Evolutionary conservation across 1,140 invertebrate genomes (phyloP), one percentile per base, ranked within the genome.

Genomic region (Mylabris phalerata): DNA sequence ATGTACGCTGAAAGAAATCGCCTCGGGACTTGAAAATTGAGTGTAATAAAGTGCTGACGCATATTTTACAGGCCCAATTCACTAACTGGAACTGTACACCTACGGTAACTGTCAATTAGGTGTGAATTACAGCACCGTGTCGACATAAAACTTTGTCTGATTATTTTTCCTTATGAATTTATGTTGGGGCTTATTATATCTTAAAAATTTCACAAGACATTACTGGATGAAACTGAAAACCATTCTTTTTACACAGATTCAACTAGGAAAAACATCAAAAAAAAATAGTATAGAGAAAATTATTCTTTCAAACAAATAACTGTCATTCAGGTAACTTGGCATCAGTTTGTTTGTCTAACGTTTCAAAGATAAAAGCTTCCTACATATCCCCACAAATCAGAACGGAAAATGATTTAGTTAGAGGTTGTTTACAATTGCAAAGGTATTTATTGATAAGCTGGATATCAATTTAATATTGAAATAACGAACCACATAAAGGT

Each of bases 81-180:
- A 40, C 39, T 52, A 47, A 55, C 46, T 62, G 61, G 65, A 70
- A 70, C 65, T 61, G 61, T 70, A 70, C 67, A 68, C 68, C 67
- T 69, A 70, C 65, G 66, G 62, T 66, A 68, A 61, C 69, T 71
- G 69, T 71, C 69, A 71, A 71, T 71, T 71, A 71, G 69, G 59
- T 68, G 66, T 71, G 69, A 71, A 67, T 71, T 71, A 71, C 69
- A 61, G 64, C 68, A 44, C 52, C 38, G 59, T 57, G 61, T 59
- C 55, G 46, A 52, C 27, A 65, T 65, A 65, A 65, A 65, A 59
- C 48, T 60, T 49, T 32, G 32, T 55, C 50, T 60, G 52, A 63
- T 65, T 65, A 63, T 63, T 65, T 61, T 60, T 59, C 56, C 48
- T 59, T 62, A 49, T 55, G 57, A 57, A 65, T 65, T 65, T 65